Percentiles rank a stretch among this genome's conserved stretches.
phyloP scores from a whole-genome alignment of 2,888 invertebrate species.

The Clivina fossor region DNA sequence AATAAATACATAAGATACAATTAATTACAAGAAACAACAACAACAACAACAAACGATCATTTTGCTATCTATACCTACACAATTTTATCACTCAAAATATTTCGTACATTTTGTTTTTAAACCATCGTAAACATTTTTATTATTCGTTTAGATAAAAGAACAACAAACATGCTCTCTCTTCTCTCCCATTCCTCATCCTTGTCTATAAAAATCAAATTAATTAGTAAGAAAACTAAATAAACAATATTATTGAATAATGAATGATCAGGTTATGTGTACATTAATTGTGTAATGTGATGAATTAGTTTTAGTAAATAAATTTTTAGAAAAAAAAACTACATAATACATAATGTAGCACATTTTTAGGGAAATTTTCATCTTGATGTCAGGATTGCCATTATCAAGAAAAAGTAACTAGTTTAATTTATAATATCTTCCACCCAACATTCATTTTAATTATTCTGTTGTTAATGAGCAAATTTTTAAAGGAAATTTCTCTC shows the following conservation, averaged over 20 bases:
- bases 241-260: not conserved
- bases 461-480: too few relatives aligned
- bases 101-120: not conserved
- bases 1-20: too few relatives aligned
- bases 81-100: slow-evolving; percentile 4
- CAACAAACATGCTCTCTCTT: slow-evolving; percentile 16
- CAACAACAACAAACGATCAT: too few relatives aligned
- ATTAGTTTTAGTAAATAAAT: slow-evolving; percentile 23
- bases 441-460: too few relatives aligned
- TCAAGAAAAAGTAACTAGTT: slow-evolving; percentile 20
- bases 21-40: too few relatives aligned
- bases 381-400: slow-evolving; percentile 33
- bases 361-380: slow-evolving; percentile 3
- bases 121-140: slow-evolving; percentile 21
- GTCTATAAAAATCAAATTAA: slow-evolving; percentile 18
- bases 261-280: slow-evolving; percentile 33
- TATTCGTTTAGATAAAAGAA: slow-evolving; percentile 7
- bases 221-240: not conserved
- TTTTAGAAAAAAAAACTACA: slow-evolving; percentile 4
- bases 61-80: slow-evolving; percentile 16
- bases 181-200: not conserved
- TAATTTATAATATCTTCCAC: too few relatives aligned
- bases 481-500: too few relatives aligned
- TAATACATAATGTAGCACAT: slow-evolving; percentile 1
- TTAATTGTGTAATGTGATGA: slow-evolving; percentile 30